Percentiles rank a stretch among this genome's conserved stretches.
Conservation (phyloP, 92 coral and sea anemone genomes). For the Umimayanthus kanabou region DNA sequence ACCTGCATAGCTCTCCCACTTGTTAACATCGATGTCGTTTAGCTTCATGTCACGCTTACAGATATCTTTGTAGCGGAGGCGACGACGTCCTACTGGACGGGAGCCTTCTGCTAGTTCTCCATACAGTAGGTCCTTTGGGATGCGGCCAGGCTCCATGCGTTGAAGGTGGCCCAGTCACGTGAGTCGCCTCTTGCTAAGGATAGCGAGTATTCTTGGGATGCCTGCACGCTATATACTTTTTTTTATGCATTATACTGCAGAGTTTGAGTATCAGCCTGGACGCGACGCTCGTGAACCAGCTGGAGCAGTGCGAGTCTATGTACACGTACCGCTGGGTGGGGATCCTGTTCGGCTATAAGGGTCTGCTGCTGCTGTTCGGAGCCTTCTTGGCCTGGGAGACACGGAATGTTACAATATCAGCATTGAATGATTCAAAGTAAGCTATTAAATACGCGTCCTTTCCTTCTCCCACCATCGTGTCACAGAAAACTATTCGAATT, state of each 20-base stretch:
- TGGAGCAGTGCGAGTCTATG: slow-evolving; percentile 76
- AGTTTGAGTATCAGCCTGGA: slow-evolving; percentile 54
- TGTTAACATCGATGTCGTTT: too few relatives aligned
- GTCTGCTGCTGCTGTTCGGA: slow-evolving; percentile 80
- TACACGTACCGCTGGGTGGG: slow-evolving; percentile 84
- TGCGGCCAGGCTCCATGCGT: too few relatives aligned
- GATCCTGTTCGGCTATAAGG: slow-evolving; percentile 80
- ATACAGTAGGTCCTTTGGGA: too few relatives aligned
- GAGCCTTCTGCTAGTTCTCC: too few relatives aligned
- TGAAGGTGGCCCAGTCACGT: too few relatives aligned
- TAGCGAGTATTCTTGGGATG: too few relatives aligned
- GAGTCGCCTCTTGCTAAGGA: too few relatives aligned
- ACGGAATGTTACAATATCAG: slow-evolving; percentile 89
- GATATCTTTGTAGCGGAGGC: too few relatives aligned
- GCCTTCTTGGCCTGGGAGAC: slow-evolving; percentile 98
- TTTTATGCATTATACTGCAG: slow-evolving; percentile 10
- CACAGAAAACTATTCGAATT: background rate
- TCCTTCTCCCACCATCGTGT: background rate
- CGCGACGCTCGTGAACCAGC: slow-evolving; percentile 56
- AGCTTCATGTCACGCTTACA: too few relatives aligned
- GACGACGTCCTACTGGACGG: too few relatives aligned
- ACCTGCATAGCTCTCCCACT: too few relatives aligned
- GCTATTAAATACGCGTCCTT: background rate
- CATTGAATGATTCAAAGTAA: slow-evolving; percentile 93
- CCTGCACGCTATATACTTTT: too few relatives aligned